Evolutionary conservation across 2,888 invertebrate genomes (phyloP).

Genomic region (Catocala fraxini): DNA sequence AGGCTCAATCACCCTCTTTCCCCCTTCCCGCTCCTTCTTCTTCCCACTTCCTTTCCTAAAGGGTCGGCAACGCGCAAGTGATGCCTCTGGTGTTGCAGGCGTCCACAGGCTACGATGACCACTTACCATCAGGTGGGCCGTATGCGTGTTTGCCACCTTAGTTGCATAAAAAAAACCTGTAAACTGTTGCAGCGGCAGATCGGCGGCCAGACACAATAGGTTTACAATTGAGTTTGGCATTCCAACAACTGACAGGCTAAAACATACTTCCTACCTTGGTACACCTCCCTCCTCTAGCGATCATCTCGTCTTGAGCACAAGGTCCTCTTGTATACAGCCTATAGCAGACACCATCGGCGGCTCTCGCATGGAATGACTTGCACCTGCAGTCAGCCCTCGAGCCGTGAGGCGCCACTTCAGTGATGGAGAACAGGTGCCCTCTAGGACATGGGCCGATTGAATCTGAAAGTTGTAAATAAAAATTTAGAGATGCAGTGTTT

Average conservation of each 20-base stretch:
- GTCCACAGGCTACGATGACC: too few species aligned
- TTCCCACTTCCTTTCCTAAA: too few species aligned
- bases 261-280: conserved; percentile 64
- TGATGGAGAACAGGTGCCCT: conserved; percentile 90
- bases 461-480: conserved; percentile 77
- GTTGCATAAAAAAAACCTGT: too few species aligned
- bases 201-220: too few species aligned
- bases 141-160: too few species aligned
- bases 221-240: background rate
- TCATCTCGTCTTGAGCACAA: conserved; percentile 90
- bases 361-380: conserved; percentile 89
- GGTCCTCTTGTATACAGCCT: conserved; percentile 93
- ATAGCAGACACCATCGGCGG: conserved; percentile 90
- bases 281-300: conserved; percentile 90
- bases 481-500: too few species aligned
- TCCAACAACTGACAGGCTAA: background rate
- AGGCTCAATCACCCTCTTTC: too few species aligned
- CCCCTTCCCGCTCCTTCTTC: too few species aligned
- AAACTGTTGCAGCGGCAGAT: too few species aligned
- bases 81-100: too few species aligned
- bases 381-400: conserved; percentile 89
- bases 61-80: too few species aligned
- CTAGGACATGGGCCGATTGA: conserved; percentile 91
- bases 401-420: conserved; percentile 77
- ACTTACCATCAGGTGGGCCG: too few species aligned